A percentile compares a stretch with the other conserved stretches of the same genome.
Evolutionary conservation across 1,140 invertebrate genomes (phyloP).

Genomic region (Drosophila trapezifrons): DNA sequence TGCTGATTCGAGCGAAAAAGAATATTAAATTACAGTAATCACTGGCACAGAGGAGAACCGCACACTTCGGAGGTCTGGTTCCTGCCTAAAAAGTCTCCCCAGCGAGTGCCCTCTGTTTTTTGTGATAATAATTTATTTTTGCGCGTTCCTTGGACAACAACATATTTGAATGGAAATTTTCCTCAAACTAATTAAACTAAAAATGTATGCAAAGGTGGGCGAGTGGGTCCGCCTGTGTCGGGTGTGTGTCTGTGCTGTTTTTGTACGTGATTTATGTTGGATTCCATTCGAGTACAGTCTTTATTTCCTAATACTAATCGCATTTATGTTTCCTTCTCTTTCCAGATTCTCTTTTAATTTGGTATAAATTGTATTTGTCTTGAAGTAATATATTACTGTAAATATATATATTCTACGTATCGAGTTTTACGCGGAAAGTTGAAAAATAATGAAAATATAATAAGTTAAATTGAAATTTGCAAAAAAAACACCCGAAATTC

Average conservation of each 20-base stretch:
- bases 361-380: constrained; percentile 62
- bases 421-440: constrained; percentile 39
- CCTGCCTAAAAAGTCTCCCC: not conserved
- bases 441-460: constrained; percentile 8
- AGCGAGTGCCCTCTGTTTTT: not conserved
- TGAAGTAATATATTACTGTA: constrained; percentile 49
- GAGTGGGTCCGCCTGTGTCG: constrained; percentile 1
- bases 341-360: constrained; percentile 75
- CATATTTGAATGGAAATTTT: constrained; percentile 43
- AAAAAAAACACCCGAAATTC: constrained; percentile 10
- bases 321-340: constrained; percentile 9
- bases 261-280: constrained; percentile 12
- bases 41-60: not conserved
- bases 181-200: constrained; percentile 28
- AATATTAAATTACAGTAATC: constrained; percentile 25
- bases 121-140: constrained; percentile 1
- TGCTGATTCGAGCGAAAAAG: constrained; percentile 21
- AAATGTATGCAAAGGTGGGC: constrained; percentile 26
- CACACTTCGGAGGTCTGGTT: not conserved
- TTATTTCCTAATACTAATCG: constrained; percentile 10
- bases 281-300: not conserved
- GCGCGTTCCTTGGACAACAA: constrained; percentile 14
- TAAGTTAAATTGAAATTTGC: constrained; percentile 15
- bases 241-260: no score
- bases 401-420: constrained; percentile 60